These are phyloP conservation scores for Porites evermanni DNA, from an alignment of 92 coral and sea anemone species.

Conservation along the genomic window DNA sequence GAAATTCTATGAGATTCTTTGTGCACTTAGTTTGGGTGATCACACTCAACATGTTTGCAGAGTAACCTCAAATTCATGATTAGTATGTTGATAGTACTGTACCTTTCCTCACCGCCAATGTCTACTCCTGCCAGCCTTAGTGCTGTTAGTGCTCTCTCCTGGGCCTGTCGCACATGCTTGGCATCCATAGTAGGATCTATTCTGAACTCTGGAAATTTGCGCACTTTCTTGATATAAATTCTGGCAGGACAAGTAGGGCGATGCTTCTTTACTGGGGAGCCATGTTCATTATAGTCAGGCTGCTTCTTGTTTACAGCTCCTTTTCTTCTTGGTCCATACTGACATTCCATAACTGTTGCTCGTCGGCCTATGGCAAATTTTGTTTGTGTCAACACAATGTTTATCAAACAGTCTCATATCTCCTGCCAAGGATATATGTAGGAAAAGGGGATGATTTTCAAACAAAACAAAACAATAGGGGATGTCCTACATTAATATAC, in stretches of 20 bases:
- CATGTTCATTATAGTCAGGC: constrained; percentile 73
- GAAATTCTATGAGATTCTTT: too few relatives aligned
- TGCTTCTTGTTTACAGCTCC: constrained; percentile 84
- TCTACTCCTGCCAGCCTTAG: constrained; percentile 90
- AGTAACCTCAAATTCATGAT: not conserved
- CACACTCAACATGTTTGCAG: not conserved
- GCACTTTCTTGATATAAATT: constrained; percentile 93
- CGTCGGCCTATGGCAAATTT: constrained; percentile 78
- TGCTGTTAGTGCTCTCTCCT: constrained; percentile 93
- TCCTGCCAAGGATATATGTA: too few relatives aligned
- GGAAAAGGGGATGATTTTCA: too few relatives aligned
- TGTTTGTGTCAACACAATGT: not conserved
- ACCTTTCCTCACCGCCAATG: constrained; percentile 98
- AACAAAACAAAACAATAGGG: too few relatives aligned
- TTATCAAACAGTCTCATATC: too few relatives aligned
- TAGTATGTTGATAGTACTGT: not conserved
- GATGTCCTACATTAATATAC: too few relatives aligned
- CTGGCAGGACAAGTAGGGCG: constrained; percentile 99
- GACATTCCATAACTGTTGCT: constrained; percentile 99
- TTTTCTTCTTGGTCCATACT: constrained; percentile 97
- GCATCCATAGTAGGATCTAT: constrained; percentile 92
- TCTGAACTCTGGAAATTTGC: constrained; percentile 95
- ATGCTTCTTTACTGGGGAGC: constrained; percentile 70
- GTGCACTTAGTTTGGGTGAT: too few relatives aligned
- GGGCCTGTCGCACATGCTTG: constrained; percentile 93